These are phyloP conservation scores for Antechinus flavipes DNA, from an alignment of 2,113 vertebrate species.

Conservation along the genomic window DNA sequence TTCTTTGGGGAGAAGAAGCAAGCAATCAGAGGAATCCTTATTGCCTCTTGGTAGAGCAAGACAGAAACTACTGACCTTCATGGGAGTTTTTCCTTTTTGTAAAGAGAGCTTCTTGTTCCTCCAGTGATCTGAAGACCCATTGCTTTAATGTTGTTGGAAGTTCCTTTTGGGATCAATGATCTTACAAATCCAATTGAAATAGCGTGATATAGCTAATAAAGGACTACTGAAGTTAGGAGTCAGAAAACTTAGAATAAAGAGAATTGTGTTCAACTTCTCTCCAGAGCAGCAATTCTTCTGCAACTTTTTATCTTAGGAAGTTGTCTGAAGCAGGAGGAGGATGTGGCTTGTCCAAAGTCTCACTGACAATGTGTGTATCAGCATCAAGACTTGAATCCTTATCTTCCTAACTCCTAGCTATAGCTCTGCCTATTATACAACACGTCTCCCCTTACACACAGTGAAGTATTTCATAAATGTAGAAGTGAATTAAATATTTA, in stretches of 20 bases:
- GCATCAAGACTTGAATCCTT: not conserved
- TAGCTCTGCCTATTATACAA: not conserved
- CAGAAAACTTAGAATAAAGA: not conserved
- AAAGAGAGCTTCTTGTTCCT: not conserved
- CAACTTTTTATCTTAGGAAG: not conserved
- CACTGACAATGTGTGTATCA: not conserved
- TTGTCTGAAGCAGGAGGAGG: not conserved
- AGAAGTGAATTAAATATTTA: not conserved
- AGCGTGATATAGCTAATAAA: not conserved
- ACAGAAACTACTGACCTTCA: not conserved
- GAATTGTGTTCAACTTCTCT: not conserved
- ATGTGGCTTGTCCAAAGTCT: not conserved
- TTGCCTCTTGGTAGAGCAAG: not conserved
- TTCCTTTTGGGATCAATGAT: not conserved
- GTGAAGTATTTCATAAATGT: not conserved
- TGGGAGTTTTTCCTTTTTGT: not conserved
- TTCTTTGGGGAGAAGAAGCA: not conserved
- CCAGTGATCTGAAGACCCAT: not conserved
- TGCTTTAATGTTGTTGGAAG: not conserved
- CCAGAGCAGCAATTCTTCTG: not conserved
- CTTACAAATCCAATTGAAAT: not conserved
- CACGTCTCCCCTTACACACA: not conserved
- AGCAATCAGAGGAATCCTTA: not conserved
- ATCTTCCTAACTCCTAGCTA: not conserved
- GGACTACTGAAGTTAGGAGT: not conserved